Base-by-base conservation (phyloP, 2,888 invertebrate genomes). In the Synergus laeviventris region DNA sequence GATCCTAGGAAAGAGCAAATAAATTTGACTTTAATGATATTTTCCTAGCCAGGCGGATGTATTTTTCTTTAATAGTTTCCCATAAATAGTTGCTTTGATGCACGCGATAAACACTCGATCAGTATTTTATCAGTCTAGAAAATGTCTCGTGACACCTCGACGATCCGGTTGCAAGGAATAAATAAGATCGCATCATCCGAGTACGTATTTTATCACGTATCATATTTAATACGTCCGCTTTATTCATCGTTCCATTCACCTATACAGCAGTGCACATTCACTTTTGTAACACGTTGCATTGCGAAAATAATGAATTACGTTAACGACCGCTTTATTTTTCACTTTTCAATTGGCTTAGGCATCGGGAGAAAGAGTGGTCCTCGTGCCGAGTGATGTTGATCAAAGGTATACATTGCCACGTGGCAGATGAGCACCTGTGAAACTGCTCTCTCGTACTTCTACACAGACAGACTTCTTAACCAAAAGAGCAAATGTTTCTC, bases 321-420 rank as follows among this genome's bases (percentile, higher is more conserved):
- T 45, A 49, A 70, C 70, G 70, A 18, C 49, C n/a, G n/a, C 49
- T 49, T 49, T 45, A 70, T 70, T 54, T 45, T 31, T 70, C 18
- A 36, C 49, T 54, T 54, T 70, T 70, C 45, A 70, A 31, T 70
- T 49, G 49, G 49, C 16, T 49, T 70, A 70, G 18, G 49, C 70
- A 70, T 70, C n/a, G 36, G 49, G 18, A 36, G 70, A 70, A 70
- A 70, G 70, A 60, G 74, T 62, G 74, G 62, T 75, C 62, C 60
- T 75, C 62, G 45, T 62, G 59, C 56, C 21, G 39, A 74, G 59
- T 61, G 74, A 78, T 84, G 84, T 86, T 86, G 81, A 85, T 84
- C 83, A 81, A 85, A 84, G 85, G 84, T 82, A 86, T 82, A 85
- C 87, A 81, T 74, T 73, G 85, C 84, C 86, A 85, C 86, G 85